Evolutionary conservation across 2,797 vertebrate species (phyloP), one percentile per base, ranked within the genome.

Genomic region (Xyrichtys novacula): DNA sequence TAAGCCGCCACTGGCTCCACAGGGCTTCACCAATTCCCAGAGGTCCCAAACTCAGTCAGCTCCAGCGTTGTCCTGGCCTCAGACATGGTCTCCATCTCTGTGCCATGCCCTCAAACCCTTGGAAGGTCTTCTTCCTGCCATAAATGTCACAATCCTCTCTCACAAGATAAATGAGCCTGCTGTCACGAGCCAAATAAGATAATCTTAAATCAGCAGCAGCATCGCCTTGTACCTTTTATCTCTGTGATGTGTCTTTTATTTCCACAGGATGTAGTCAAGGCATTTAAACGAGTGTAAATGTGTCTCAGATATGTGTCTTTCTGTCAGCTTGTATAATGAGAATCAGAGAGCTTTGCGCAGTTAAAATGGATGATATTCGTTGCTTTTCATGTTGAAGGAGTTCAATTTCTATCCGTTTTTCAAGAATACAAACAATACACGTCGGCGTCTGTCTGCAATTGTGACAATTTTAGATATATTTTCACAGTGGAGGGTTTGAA

Each of bases 71-170:
- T 78, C 74, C 70, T 76, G 74, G 80, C 80, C 72, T 76, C 52
- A 25, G 58, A 74, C 54, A 38, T 67, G 52, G 75, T 58, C 89
- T 83, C 78, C 67, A 60, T 56, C 72, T 71, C 81, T 57, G 48
- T 65, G 58, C 86, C 88, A 81, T 91, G 89, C 85, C 91, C 91
- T 92, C 88, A 91, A 93, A 93, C 89, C 76, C 62, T 89, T 90
- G 89, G 91, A 90, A 80, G 81, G 82, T 66, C 75, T 78, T 68
- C 90, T 88, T 91, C 88, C 89, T 90, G 85, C 81, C 69, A 75
- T 93, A 91, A 92, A 92, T 91, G 87, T 93, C 89, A 92, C 39
- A 53, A 47, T 78, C 47, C 71, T 78, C 54, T 76, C 85, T 74
- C 53, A 63, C 50, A 84, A 85, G 87, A 93, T 88, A 85, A 87